phyloP scores from a whole-genome alignment of 2,888 invertebrate species.

The Leptodirus hochenwartii region DNA sequence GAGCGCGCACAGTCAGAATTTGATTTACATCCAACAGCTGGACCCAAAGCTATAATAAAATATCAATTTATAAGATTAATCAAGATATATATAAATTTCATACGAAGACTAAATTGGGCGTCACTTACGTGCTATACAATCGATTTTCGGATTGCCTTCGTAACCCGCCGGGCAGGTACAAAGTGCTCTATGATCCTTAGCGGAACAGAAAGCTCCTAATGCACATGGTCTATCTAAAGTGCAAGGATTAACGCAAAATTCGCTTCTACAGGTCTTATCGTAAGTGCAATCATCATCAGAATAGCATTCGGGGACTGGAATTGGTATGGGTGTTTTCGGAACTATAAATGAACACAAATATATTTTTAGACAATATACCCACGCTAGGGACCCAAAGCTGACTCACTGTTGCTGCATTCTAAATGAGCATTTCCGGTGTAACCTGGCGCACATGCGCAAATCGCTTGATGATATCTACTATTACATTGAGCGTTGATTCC shows the following conservation, averaged over 20 bases:
- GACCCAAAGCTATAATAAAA: conserved; percentile 34
- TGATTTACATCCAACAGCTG: conserved; percentile 54
- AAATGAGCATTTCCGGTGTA: conserved; percentile 62
- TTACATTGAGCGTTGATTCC: conserved; percentile 71
- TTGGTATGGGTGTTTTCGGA: conserved; percentile 26
- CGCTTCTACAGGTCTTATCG: conserved; percentile 59
- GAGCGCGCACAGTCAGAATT: conserved; percentile 66
- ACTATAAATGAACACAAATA: conserved; percentile 20
- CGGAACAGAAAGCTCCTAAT: conserved; percentile 63
- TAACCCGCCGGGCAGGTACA: conserved; percentile 70
- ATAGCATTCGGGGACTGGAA: conserved; percentile 48
- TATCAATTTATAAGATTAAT: not conserved
- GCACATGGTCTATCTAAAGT: conserved; percentile 49
- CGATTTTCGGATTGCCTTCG: conserved; percentile 49
- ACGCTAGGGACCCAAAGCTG: conserved; percentile 1
- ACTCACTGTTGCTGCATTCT: conserved; percentile 42
- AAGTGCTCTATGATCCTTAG: conserved; percentile 51
- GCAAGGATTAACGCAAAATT: conserved; percentile 65
- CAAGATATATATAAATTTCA: conserved; percentile 1
- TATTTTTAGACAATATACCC: not conserved
- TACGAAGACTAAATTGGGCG: not conserved
- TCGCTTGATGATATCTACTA: conserved; percentile 54
- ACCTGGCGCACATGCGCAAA: conserved; percentile 61
- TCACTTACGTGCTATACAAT: conserved; percentile 65
- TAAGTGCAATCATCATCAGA: conserved; percentile 57